These are phyloP conservation scores for Drosophila tripunctata DNA, from an alignment of 2,888 invertebrate genomes.

Conservation along the genomic window DNA sequence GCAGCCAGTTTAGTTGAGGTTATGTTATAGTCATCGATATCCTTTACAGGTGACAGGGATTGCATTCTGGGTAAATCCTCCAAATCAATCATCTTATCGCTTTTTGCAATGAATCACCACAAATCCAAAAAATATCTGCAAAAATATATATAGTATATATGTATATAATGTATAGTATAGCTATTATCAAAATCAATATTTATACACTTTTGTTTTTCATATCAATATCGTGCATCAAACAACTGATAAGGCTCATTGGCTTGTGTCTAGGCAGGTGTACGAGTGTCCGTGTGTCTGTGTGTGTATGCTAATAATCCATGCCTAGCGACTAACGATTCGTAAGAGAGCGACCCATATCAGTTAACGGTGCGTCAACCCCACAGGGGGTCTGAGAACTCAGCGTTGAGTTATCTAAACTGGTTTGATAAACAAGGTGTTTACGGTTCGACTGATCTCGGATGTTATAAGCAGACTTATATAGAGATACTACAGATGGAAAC, in stretches of 20 bases:
- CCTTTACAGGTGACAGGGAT: slow-evolving; percentile 80
- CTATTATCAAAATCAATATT: slow-evolving; percentile 1
- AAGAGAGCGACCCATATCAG: background rate
- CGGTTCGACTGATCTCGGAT: background rate
- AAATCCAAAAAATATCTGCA: slow-evolving; percentile 28
- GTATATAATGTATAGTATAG: too few species aligned
- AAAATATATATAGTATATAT: background rate
- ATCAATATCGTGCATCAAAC: slow-evolving; percentile 1
- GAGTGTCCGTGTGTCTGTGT: background rate
- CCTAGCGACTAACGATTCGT: slow-evolving; percentile 6
- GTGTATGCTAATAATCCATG: slow-evolving; percentile 1
- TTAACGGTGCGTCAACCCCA: background rate
- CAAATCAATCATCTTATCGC: slow-evolving; percentile 75
- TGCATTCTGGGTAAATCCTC: slow-evolving; percentile 83
- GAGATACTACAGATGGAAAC: background rate
- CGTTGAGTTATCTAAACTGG: background rate
- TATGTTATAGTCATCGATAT: slow-evolving; percentile 53
- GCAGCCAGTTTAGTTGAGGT: slow-evolving; percentile 13
- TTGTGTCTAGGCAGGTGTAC: background rate
- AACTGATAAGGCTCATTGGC: background rate
- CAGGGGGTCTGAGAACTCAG: background rate
- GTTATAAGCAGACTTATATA: background rate
- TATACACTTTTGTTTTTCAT: background rate
- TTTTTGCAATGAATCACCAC: slow-evolving; percentile 36
- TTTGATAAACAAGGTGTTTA: slow-evolving; percentile 5